Evolutionary conservation across 2,113 vertebrate genomes (phyloP), one percentile per base, ranked within the genome.

Genomic region (Thinocorus orbignyianus): DNA sequence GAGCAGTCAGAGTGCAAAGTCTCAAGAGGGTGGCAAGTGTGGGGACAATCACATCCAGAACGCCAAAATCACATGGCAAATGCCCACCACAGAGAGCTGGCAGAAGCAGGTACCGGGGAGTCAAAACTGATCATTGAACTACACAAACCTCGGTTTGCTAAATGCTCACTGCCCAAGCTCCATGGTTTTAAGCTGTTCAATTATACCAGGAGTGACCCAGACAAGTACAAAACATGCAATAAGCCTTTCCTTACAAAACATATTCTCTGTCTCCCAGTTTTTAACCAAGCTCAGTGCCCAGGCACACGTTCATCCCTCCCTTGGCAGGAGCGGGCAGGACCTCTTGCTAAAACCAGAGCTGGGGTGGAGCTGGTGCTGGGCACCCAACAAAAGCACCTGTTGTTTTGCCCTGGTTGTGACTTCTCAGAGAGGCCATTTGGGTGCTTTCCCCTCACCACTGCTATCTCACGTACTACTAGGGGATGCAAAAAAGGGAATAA

Each of bases 361-460:
- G 17, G 11, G 3, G 48, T 0, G 30, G 72, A 79, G 46, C 25
- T 8, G 0, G n/a, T 5, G 6, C 44, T 41, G 52, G 18, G 41
- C 17, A 26, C 55, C 0, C 8, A 97, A 98, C 97, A 98, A 98
- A 98, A 98, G 97, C 97, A 98, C 98, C 98, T 98, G 98, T 98
- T 98, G 98, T 98, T 97, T 92, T 4, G 3, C 60, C 88, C 97
- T 76, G 66, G 83, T 91, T 79, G 65, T 91, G 97, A 96, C 97
- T 96, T 96, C 71, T 81, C 90, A 93, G 96, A 97, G 91, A 88
- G 95, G 92, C 97, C 95, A 89, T 96, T 97, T 85, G 86, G 92
- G 93, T 57, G 44, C 90, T 82, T 73, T 60, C 48, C 82, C 73
- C 82, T 90, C 93, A 93, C 65, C 94, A 81, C 6, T 73, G 78